Conservation (phyloP, 2,888 invertebrate genomes). For the Dascillus cervinus region DNA sequence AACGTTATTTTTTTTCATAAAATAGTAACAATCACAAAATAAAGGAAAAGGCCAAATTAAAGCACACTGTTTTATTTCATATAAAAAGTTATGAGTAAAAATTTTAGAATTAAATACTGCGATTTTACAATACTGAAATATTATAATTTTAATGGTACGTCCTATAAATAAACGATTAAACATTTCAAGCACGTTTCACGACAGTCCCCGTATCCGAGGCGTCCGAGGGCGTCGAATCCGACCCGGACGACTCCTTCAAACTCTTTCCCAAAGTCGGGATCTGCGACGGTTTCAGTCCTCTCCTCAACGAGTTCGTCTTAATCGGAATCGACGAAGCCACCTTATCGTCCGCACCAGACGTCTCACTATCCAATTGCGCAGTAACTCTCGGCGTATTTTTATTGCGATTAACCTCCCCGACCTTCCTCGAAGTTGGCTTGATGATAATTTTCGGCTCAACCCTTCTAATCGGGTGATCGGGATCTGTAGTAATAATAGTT, state of each 20-base stretch:
- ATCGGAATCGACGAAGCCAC: slow-evolving; percentile 3
- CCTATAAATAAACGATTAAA: too few relatives aligned
- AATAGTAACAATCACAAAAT: too few relatives aligned
- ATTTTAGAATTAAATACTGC: too few relatives aligned
- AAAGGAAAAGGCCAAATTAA: too few relatives aligned
- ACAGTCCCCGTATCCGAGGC: slow-evolving; percentile 42
- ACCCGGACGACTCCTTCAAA: slow-evolving; percentile 32
- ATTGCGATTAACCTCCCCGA: slow-evolving; percentile 23
- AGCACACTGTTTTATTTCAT: too few relatives aligned
- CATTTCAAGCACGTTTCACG: slow-evolving; percentile 32
- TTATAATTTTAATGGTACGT: too few relatives aligned
- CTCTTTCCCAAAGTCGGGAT: slow-evolving; percentile 36
- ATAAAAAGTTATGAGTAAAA: too few relatives aligned
- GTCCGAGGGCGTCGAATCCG: slow-evolving; percentile 48
- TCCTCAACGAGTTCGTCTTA: neutral
- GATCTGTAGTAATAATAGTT: slow-evolving; percentile 49
- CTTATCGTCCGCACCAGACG: slow-evolving; percentile 11
- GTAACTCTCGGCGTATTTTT: slow-evolving; percentile 47
- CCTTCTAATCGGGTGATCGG: slow-evolving; percentile 38
- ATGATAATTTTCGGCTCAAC: slow-evolving; percentile 55
- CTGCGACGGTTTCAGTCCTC: slow-evolving; percentile 28
- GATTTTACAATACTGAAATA: too few relatives aligned
- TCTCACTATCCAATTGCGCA: slow-evolving; percentile 30
- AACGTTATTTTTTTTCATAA: too few relatives aligned
- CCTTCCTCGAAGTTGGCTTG: slow-evolving; percentile 44